Percentiles rank a stretch among this genome's conserved stretches.
Conservation (phyloP, 2,797 vertebrate species). For the Gymnocypris eckloni region DNA sequence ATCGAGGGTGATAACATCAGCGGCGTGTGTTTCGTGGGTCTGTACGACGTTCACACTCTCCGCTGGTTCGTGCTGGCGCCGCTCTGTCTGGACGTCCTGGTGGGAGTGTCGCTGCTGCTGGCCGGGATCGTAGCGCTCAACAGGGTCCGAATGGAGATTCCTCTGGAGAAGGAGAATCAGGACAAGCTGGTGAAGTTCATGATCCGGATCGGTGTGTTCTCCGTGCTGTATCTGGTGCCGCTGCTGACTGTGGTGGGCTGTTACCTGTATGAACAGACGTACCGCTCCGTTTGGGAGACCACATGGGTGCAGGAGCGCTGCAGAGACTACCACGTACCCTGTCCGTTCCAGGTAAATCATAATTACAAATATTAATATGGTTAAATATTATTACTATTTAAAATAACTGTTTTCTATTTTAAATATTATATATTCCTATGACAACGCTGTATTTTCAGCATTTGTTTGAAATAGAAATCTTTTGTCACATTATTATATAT, state of each 20-base stretch:
- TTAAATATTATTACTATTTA: neutral
- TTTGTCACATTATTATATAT: neutral
- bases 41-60: constrained; percentile 92
- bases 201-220: constrained; percentile 98
- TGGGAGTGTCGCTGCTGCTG: constrained; percentile 89
- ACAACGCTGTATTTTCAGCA: neutral
- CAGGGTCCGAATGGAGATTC: constrained; percentile 96
- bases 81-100: constrained; percentile 92
- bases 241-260: constrained; percentile 95
- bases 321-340: constrained; percentile 93
- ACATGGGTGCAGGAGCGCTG: constrained; percentile 95
- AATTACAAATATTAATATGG: neutral
- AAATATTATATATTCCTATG: neutral
- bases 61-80: constrained; percentile 96
- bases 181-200: constrained; percentile 99
- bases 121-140: constrained; percentile 96
- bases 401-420: neutral
- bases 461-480: neutral
- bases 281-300: constrained; percentile 90
- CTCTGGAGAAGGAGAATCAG: constrained; percentile 97
- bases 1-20: constrained; percentile 98
- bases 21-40: constrained; percentile 96
- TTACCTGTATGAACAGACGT: constrained; percentile 95
- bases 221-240: constrained; percentile 92
- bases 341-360: constrained; percentile 82